Evolutionary conservation across 2,113 vertebrate genomes (phyloP).

Genomic region (crab-eating macaque (Macaca fascicularis)): DNA sequence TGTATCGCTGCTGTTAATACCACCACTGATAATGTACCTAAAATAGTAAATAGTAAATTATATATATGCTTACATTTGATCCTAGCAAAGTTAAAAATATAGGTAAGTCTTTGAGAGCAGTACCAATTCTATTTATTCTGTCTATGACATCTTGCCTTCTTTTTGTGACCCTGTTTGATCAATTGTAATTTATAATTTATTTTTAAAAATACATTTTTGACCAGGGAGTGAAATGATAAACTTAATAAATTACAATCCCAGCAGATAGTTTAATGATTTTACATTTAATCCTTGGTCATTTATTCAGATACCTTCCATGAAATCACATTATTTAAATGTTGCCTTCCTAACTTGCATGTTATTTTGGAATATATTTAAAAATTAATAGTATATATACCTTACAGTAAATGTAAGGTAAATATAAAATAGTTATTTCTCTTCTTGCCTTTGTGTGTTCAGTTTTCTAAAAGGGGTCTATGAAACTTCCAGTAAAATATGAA

Average conservation of each 20-base stretch:
- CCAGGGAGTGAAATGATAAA: not conserved
- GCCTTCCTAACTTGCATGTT: not conserved
- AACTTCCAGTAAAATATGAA: not conserved
- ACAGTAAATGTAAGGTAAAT: not conserved
- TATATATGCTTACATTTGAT: not conserved
- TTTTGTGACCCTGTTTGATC: not conserved
- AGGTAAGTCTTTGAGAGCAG: not conserved
- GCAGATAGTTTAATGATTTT: not conserved
- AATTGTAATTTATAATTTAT: not conserved
- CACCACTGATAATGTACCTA: not conserved
- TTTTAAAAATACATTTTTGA: not conserved
- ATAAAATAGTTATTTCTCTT: not conserved
- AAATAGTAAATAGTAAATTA: not conserved
- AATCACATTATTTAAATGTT: not conserved
- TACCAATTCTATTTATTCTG: not conserved
- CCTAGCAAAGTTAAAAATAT: not conserved
- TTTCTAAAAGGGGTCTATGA: not conserved
- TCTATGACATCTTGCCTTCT: not conserved
- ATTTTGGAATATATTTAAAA: not conserved
- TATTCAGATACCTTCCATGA: not conserved
- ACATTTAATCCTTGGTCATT: not conserved
- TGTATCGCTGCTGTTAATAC: not conserved
- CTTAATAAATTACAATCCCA: not conserved
- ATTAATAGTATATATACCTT: not conserved
- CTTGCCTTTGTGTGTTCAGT: not conserved